Conservation (phyloP, 2,113 vertebrate genomes). For the Martes martes region DNA sequence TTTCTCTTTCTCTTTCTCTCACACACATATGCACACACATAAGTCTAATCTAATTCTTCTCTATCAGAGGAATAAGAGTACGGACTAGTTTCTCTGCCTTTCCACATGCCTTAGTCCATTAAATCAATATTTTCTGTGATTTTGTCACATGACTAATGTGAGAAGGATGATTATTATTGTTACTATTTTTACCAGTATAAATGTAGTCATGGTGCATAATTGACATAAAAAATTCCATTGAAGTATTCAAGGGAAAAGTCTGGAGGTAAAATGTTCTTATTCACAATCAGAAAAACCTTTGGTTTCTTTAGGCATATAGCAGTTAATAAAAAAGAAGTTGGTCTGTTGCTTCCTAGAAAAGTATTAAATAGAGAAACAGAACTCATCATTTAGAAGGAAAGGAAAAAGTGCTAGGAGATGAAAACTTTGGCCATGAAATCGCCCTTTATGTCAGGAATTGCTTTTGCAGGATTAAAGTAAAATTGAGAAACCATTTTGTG, state of each 20-base stretch:
- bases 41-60: not conserved
- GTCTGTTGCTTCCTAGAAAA: not conserved
- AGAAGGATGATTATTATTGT: not conserved
- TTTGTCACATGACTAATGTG: not conserved
- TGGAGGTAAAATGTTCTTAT: not conserved
- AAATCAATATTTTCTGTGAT: not conserved
- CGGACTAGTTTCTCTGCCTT: not conserved
- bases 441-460: not conserved
- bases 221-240: not conserved
- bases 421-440: not conserved
- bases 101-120: not conserved
- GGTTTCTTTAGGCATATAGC: not conserved
- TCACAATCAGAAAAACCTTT: not conserved
- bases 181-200: not conserved
- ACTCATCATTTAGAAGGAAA: not conserved
- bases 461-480: slow-evolving; percentile 5
- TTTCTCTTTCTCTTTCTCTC: not conserved
- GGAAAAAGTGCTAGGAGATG: not conserved
- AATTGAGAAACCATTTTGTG: not conserved
- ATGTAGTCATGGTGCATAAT: not conserved
- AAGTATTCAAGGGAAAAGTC: not conserved
- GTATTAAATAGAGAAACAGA: not conserved
- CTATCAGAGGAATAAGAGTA: not conserved
- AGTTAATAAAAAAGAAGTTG: not conserved
- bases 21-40: not conserved